Percentiles rank a stretch among this genome's conserved stretches.
Conservation (phyloP, 2,797 vertebrate genomes). For the Ficedula albicollis region DNA sequence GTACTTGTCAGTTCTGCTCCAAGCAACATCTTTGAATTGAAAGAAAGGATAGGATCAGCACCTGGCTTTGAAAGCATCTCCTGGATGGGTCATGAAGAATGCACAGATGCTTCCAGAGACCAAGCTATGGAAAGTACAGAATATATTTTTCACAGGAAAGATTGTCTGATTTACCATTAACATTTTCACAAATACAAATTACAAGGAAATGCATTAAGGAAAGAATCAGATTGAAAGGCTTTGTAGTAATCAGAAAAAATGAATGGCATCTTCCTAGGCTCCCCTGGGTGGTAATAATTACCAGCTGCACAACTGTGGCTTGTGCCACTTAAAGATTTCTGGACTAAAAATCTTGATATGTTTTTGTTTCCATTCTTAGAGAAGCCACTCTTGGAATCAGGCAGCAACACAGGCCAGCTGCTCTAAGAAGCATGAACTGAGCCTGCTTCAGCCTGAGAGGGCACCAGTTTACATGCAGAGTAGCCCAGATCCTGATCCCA, state of each 20-base stretch:
- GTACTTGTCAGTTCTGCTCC: not conserved
- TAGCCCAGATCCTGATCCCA: not conserved
- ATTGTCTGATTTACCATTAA: not conserved
- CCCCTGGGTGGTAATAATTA: conserved; percentile 28
- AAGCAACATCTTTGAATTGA: not conserved
- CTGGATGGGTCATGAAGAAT: not conserved
- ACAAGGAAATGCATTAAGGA: conserved; percentile 48
- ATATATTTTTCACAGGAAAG: conserved; percentile 22
- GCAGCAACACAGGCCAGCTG: not conserved
- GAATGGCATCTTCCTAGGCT: not conserved
- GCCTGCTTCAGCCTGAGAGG: not conserved
- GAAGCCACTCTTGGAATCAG: not conserved
- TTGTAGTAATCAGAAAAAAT: conserved; percentile 21
- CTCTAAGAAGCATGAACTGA: not conserved
- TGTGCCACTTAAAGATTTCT: not conserved
- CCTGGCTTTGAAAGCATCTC: not conserved
- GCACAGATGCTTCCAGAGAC: not conserved
- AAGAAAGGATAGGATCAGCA: not conserved
- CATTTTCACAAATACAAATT: conserved; percentile 21
- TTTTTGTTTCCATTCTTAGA: not conserved
- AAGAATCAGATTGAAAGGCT: conserved; percentile 52
- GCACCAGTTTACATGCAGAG: accelerated
- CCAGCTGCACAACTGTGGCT: not conserved
- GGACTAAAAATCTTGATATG: not conserved
- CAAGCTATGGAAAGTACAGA: not conserved